These are phyloP conservation scores for Planococcus citri DNA, from an alignment of 1,140 invertebrate species.

Conservation along the genomic window DNA sequence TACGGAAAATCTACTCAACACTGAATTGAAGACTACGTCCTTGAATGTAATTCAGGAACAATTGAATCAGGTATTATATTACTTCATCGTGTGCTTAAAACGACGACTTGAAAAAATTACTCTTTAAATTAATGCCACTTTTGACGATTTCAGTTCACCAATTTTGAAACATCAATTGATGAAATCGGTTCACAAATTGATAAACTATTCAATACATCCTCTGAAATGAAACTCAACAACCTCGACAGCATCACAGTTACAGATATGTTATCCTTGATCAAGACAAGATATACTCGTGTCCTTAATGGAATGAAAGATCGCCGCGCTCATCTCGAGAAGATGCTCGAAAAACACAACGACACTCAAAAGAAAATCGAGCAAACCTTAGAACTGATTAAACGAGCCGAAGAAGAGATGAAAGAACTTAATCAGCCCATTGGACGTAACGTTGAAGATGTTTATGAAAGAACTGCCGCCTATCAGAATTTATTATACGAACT, in stretches of 20 bases:
- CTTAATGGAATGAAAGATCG: conserved; percentile 61
- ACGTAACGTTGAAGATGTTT: conserved; percentile 67
- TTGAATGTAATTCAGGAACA: conserved; percentile 73
- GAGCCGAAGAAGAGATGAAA: conserved; percentile 68
- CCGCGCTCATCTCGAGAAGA: conserved; percentile 52
- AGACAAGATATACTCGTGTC: conserved; percentile 60
- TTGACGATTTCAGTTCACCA: not conserved
- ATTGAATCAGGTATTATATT: conserved; percentile 46
- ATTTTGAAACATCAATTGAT: conserved; percentile 48
- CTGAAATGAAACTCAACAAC: conserved; percentile 68
- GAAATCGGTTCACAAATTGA: conserved; percentile 54
- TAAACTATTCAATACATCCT: conserved; percentile 62
- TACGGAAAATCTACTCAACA: conserved; percentile 68
- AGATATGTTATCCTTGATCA: conserved; percentile 61
- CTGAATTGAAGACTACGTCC: conserved; percentile 61
- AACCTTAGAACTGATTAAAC: conserved; percentile 61
- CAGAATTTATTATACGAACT: conserved; percentile 66
- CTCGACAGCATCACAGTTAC: conserved; percentile 66
- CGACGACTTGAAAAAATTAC: not conserved
- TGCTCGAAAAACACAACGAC: conserved; percentile 64
- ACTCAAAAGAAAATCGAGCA: conserved; percentile 62
- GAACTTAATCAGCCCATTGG: conserved; percentile 73
- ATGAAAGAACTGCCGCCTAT: conserved; percentile 59
- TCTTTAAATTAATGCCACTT: not conserved
- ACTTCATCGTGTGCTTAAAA: not conserved